Base-by-base conservation (phyloP, 2,113 vertebrate species). In the Pelodiscus sinensis region DNA sequence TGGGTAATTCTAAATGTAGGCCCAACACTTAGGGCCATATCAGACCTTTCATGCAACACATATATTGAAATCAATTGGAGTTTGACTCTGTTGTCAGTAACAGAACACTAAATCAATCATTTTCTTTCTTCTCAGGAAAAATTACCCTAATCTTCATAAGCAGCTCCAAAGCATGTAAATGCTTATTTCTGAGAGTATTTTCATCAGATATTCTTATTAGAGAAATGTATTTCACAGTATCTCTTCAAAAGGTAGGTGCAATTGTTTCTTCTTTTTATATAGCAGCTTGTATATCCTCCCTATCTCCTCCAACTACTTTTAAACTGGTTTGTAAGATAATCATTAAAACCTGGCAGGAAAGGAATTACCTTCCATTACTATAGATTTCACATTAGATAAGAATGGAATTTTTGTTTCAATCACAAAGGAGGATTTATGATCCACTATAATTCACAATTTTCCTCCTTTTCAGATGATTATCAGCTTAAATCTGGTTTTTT, bases 331-430 rank as follows among this genome's bases (percentile, higher is more conserved):
- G 52, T 15, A 57, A 16, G 5, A 73, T 44, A 22, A 56, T 29
- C 38, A 62, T 7, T 24, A 18, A 2, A 3, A 81, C 9, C 0
- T 31, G 51, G 58, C 84, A 93, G 77, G 56, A 51, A 22, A 29
- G 3, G 10, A 27, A 11, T 56, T 24, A 22, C 19, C 58, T 90
- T n/a, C n/a, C 55, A n/a, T 65, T 29, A 38, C 71, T 51, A 13
- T 51, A n/a, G 84, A 84, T 83, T 79, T 81, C 73, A 50, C 78
- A 82, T 1, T 7, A 80, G 73, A 81, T 2, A 65, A 22, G 51
- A 73, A 24, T 60, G 84, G 88, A 57, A 85, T 9, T 8, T 88
- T 92, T 85, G 54, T 91, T 93, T 81, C 84, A 58, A 44, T 78
- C 83, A 86, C 85, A 86, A 78, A 14, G 9, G 13, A 73, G 77